Conservation (phyloP, 1,140 invertebrate species). For the Drosophila virilis region DNA sequence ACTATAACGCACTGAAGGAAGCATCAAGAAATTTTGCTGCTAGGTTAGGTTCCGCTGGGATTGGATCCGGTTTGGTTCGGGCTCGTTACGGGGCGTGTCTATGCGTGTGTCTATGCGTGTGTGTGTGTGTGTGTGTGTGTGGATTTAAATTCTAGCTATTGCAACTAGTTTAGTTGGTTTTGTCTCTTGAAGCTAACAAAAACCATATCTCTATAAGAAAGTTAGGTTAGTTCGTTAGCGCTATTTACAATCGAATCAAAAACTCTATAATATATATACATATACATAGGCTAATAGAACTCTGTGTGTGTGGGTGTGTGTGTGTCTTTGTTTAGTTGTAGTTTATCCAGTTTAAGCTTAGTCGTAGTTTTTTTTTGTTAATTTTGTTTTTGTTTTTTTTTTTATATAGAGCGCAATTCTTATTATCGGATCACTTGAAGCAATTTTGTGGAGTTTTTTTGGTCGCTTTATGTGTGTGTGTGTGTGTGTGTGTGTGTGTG, state of each 20-base stretch:
- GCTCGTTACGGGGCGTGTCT: conserved; percentile 3
- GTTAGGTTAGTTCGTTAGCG: conserved; percentile 23
- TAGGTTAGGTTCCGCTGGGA: conserved; percentile 20
- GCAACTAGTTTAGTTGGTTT: conserved; percentile 31
- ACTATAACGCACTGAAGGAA: conserved; percentile 57
- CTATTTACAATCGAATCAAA: conserved; percentile 73
- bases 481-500: conserved; percentile 23
- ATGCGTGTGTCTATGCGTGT: not conserved
- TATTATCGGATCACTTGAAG: conserved; percentile 82
- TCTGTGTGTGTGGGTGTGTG: conserved; percentile 29
- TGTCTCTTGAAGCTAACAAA: conserved; percentile 39
- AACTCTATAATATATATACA: conserved; percentile 63
- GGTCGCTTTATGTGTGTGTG: conserved; percentile 39
- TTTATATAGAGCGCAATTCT: conserved; percentile 61
- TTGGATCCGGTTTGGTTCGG: conserved; percentile 25
- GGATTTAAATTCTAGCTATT: conserved; percentile 34
- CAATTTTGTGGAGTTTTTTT: conserved; percentile 72
- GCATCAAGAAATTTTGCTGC: conserved; percentile 52
- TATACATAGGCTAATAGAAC: conserved; percentile 66
- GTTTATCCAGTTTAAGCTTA: conserved; percentile 59
- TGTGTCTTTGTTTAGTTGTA: conserved; percentile 25
- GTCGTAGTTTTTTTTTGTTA: conserved; percentile 33
- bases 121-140: conserved; percentile 27
- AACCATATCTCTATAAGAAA: conserved; percentile 29
- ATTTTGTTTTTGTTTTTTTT: not conserved